Base-by-base conservation (phyloP, 1,140 invertebrate species). In the Nephila pilipes region DNA sequence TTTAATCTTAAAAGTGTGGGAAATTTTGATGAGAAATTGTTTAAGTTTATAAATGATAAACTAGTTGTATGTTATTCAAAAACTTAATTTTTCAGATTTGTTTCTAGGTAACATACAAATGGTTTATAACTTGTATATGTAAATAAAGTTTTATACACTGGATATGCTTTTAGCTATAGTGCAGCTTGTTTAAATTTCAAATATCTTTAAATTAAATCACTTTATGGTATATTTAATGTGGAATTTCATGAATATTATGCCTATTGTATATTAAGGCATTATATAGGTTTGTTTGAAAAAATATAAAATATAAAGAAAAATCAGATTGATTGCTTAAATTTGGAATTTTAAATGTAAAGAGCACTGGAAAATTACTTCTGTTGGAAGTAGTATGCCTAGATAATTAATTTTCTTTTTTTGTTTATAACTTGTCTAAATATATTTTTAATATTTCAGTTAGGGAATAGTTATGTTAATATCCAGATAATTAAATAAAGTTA, bases 101-200 rank as follows among this genome's bases (percentile, higher is more conserved):
- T 81, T 55, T 55, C 0, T 16, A 20, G 12, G 46, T 54, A n/a
- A 81, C 22, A 29, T 75, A 55, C 29, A 46, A 81, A 81, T 55
- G 14, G 10, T n/a, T 55, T 54, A 46, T n/a, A n/a, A 14, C 22
- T 10, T 14, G 22, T 54, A n/a, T 54, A 20, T 46, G 46, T 81
- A 55, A 81, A 81, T 81, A 54, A 55, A 54, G 12, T 81, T 81
- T n/a, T 81, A 2, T 81, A 81, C 38, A 46, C 36, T 54, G 46
- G 46, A 54, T 81, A 81, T 81, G 46, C 80, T 55, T 81, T 81
- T 81, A 55, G 46, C 20, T 46, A 25, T 22, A 60, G 58, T 75
- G 29, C 69, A 75, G 29, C 16, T 36, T 29, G 6, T 32, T 32
- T 22, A 60, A 22, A 36, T 36, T 18, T 6, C 69, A 32, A 32